Percentiles rank a stretch among this genome's conserved stretches.
Conservation (phyloP, 2,797 vertebrate genomes). For the Philypnodon macrostomus region DNA sequence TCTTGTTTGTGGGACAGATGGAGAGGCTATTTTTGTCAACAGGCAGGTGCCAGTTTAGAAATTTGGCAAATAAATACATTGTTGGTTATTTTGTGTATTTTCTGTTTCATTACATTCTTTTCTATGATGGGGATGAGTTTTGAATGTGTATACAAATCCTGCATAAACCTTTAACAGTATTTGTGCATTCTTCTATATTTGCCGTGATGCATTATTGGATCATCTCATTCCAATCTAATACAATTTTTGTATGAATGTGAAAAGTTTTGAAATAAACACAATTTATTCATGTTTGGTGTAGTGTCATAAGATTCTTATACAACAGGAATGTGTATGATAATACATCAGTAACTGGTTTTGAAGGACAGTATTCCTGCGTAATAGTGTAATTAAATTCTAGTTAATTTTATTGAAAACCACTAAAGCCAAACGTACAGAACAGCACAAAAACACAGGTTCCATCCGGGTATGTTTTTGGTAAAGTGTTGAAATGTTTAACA, state of each 20-base stretch:
- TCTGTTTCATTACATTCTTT: neutral
- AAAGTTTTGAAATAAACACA: conserved; percentile 32
- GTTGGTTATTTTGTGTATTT: conserved; percentile 16
- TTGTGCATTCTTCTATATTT: neutral
- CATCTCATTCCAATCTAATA: conserved; percentile 20
- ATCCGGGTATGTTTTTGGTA: conserved; percentile 62
- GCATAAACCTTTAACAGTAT: neutral
- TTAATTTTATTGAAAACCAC: too few species aligned
- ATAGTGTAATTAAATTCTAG: too few species aligned
- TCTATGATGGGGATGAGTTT: conserved; percentile 8
- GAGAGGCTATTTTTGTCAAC: conserved; percentile 92
- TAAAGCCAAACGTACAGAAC: too few species aligned
- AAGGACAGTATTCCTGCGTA: too few species aligned
- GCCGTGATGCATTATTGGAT: neutral
- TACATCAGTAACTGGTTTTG: neutral
- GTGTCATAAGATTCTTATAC: too few species aligned
- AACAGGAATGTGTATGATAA: conserved; percentile 15
- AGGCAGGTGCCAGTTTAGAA: conserved; percentile 77
- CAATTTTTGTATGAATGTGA: conserved; percentile 27
- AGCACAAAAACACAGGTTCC: neutral
- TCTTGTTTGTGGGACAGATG: conserved; percentile 93
- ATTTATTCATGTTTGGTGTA: too few species aligned
- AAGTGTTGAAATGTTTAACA: neutral
- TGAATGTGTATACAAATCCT: neutral
- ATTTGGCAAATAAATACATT: neutral